Base-by-base conservation (phyloP, 2,888 invertebrate species). In the Cerastis leucographa region DNA sequence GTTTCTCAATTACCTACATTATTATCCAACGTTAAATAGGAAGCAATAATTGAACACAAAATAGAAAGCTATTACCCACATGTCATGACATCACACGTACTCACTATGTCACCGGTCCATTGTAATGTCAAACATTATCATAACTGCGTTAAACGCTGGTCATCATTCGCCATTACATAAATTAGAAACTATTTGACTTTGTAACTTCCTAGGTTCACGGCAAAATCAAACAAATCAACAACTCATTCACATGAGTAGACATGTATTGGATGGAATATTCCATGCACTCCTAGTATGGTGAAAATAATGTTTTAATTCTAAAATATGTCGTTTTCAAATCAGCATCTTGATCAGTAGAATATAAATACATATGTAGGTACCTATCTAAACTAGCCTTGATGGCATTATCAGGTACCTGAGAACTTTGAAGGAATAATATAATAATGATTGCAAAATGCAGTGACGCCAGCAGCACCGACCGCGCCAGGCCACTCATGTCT, bases 61-160 rank as follows among this genome's bases (percentile, higher is more conserved):
- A 89, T 87, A 88, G 91, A 91, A 91, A 91, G 91, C 80, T 75
- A 76, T 87, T 85, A 84, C n/a, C 54, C 4, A 8, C 79, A 80
- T 80, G 66, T 79, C 75, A 35, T 83, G 76, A 73, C 78, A 75
- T 75, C 35, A 83, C 25, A 71, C 59, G 9, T 40, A 35, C 19
- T 9, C 40, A 49, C 64, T 82, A 40, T 65, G 83, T 77, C 74
- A 71, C 80, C 64, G 70, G 78, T 78, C 79, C 76, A 65, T 76
- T 81, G 76, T 74, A 49, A 80, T 86, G 86, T 85, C 87, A 89
- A 89, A 88, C 84, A 89, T 91, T 89, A 90, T 87, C 89, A 75
- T 81, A 85, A 81, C 81, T 71, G 68, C 83, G 90, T 84, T 90
- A 91, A 90, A 90, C 74, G 81, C 77, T 79, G 80, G 83, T 89